phyloP scores from a whole-genome alignment of 2,797 vertebrate species.

The Lepilemur septentrionalis region DNA sequence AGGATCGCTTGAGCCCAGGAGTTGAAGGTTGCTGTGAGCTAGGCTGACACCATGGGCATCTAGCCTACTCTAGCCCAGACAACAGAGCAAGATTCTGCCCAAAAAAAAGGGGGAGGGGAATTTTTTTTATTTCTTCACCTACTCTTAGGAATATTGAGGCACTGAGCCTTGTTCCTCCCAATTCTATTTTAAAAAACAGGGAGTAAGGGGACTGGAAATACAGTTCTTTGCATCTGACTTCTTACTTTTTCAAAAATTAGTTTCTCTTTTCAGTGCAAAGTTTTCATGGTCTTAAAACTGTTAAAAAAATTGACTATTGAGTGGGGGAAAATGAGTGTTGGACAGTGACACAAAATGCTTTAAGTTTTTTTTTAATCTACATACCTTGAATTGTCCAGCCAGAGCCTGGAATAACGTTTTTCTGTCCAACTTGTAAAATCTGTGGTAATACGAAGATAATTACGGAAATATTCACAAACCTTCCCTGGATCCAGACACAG shows the following conservation, averaged over 20 bases:
- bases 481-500: not conserved
- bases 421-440: conserved; percentile 57
- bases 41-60: too few relatives aligned
- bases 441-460: conserved; percentile 32
- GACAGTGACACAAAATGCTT: conserved; percentile 26
- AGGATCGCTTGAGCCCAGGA: too few relatives aligned
- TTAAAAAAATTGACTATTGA: not conserved
- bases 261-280: conserved; percentile 20
- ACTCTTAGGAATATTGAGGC: not conserved
- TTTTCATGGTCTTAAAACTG: not conserved
- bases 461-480: conserved; percentile 50
- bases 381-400: conserved; percentile 47
- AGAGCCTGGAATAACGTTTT: conserved; percentile 47
- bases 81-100: too few relatives aligned
- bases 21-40: too few relatives aligned
- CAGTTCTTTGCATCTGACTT: not conserved
- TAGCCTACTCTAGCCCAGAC: too few relatives aligned
- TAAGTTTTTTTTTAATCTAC: not conserved
- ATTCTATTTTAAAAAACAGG: not conserved
- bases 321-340: not conserved
- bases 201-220: not conserved
- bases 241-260: not conserved
- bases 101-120: not conserved
- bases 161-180: not conserved
- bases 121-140: not conserved